Base-by-base conservation (phyloP, 2,888 invertebrate species). In the Coecobrya sp. region DNA sequence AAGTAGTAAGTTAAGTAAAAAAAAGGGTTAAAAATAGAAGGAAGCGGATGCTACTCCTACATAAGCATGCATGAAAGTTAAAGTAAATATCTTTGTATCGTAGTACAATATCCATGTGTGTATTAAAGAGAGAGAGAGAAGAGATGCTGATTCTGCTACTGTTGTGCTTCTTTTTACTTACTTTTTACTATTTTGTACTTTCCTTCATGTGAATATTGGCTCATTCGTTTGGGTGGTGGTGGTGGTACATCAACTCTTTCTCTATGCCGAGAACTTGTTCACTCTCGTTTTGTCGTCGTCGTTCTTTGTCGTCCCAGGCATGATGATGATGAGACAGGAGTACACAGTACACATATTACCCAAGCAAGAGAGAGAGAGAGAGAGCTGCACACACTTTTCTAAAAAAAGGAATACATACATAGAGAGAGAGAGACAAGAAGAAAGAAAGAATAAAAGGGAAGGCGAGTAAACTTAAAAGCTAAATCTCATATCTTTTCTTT, bases 1-100 rank as follows among this genome's bases (percentile, higher is more conserved):
- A 90, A 90, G 85, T 85, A 90, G 79, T 86, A 91, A 91, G 91
- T 91, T 91, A 91, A 79, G 81, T 91, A 91, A 82, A 89, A 82
- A 89, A 85, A 90, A 79, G 90, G 85, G 91, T 86, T 70, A 85
- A 55, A 79, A 89, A 70, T 68, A 81, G 59, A 73, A 52, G 36
- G 13, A 65, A 73, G 19, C n/a, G 49, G 86, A 42, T 22, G 27
- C 22, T 27, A 0, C 65, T 62, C 25, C 22, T 62, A 27, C 49
- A 52, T 30, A 13, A 52, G 36, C 30, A 62, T 88, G 36, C 86
- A 86, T 25, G 65, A n/a, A 73, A 55, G 55, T n/a, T 36, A 68
- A 85, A 65, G 62, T 89, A 49, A 62, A 88, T 81, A 81, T 65
- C 62, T 70, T 84, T 79, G 79, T 86, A 76, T 86, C 49, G 65